Evolutionary conservation across 37 sponge, comb jelly and placozoan species (phyloP).

Genomic region (Cliona cf. orientalis): DNA sequence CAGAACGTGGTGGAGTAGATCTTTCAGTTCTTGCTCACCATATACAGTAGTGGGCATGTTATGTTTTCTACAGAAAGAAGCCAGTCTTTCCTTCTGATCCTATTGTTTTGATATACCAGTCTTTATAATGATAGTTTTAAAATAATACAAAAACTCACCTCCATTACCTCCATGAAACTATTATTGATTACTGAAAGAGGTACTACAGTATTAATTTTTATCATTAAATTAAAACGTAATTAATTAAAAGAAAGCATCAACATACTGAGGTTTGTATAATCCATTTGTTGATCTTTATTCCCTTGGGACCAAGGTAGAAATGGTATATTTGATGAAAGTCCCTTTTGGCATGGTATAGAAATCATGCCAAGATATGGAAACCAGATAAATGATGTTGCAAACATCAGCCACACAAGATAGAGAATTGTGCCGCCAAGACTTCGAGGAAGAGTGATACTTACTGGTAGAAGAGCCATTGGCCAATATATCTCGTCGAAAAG

Average conservation of each 20-base stretch:
- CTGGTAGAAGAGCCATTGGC: no score
- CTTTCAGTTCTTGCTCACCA: neutral
- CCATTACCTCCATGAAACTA: neutral
- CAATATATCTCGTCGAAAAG: no score
- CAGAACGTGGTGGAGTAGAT: conserved; percentile 62
- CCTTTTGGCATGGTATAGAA: neutral
- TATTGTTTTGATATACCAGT: neutral
- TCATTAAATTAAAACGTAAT: no score
- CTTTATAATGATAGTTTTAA: neutral
- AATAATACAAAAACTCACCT: neutral
- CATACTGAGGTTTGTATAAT: no score
- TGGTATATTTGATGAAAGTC: neutral
- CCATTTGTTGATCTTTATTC: no score
- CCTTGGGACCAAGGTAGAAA: neutral
- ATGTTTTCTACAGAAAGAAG: neutral
- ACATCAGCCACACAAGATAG: conserved; percentile 19
- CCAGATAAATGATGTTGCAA: conserved; percentile 16
- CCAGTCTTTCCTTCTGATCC: conserved; percentile 19
- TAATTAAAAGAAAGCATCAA: no score
- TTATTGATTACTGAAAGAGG: neutral
- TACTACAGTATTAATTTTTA: no score
- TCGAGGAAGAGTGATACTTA: neutral
- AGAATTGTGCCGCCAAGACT: neutral
- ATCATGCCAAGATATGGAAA: conserved; percentile 29
- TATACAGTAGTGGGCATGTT: conserved; percentile 15